Conservation (phyloP, 2,113 vertebrate genomes). For the Microcebus ravelobensis region DNA sequence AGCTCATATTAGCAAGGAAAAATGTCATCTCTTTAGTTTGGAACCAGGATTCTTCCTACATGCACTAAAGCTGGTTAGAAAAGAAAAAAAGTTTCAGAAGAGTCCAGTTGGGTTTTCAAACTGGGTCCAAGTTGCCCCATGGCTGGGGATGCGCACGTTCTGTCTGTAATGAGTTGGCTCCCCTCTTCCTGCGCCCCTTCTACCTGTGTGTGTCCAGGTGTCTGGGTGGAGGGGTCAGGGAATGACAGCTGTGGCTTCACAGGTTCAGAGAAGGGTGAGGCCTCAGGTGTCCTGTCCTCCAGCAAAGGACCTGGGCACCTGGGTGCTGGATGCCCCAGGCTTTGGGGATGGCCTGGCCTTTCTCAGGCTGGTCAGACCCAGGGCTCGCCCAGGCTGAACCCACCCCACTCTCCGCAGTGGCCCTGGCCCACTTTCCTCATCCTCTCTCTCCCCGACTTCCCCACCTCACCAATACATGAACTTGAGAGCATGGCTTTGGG, state of each 20-base stretch:
- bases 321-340: neutral
- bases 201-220: neutral
- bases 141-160: neutral
- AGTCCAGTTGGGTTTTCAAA: neutral
- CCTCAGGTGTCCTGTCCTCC: neutral
- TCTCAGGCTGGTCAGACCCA: neutral
- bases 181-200: neutral
- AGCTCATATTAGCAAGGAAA: neutral
- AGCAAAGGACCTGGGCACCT: no score
- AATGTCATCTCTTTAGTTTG: neutral
- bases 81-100: neutral
- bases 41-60: neutral
- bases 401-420: no score
- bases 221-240: fast-evolving
- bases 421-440: no score
- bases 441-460: neutral
- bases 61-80: neutral
- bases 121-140: neutral
- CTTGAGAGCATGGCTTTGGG: neutral
- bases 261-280: neutral
- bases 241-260: neutral
- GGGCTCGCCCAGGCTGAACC: neutral
- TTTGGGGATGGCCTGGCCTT: neutral
- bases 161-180: neutral
- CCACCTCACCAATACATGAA: no score